Evolutionary conservation across 2,113 vertebrate species (phyloP).

Genomic region (Procavia capensis): DNA sequence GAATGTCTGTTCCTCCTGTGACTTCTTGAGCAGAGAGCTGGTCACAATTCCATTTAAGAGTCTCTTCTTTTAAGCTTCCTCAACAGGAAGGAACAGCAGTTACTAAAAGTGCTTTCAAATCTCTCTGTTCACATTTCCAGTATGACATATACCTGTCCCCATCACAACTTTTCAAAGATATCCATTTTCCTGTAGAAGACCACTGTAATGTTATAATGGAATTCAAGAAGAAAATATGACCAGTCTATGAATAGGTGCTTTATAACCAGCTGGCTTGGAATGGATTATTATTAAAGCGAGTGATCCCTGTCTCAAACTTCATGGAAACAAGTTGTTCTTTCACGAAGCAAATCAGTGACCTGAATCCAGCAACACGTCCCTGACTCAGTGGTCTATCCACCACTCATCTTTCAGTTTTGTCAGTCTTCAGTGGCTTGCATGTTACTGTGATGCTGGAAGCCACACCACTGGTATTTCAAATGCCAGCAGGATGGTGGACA

Average conservation of each 20-base stretch:
- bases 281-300: background rate
- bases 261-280: background rate
- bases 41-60: background rate
- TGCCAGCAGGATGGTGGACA: background rate
- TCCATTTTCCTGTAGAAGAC: constrained; percentile 28
- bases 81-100: constrained; percentile 7
- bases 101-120: constrained; percentile 21
- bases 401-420: background rate
- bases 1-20: background rate
- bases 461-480: background rate
- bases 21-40: background rate
- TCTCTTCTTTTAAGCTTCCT: background rate
- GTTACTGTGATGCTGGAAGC: background rate
- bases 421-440: background rate
- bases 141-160: background rate
- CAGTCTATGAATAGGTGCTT: background rate
- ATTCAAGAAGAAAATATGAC: background rate
- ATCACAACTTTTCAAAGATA: constrained; percentile 26
- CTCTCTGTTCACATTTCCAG: background rate
- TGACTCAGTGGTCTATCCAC: background rate
- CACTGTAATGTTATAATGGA: constrained; percentile 8
- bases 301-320: background rate
- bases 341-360: background rate
- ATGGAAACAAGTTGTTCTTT: background rate
- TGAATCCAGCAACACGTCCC: background rate